Conservation (phyloP, 2,113 vertebrate species). For the Megaptera novaeangliae region DNA sequence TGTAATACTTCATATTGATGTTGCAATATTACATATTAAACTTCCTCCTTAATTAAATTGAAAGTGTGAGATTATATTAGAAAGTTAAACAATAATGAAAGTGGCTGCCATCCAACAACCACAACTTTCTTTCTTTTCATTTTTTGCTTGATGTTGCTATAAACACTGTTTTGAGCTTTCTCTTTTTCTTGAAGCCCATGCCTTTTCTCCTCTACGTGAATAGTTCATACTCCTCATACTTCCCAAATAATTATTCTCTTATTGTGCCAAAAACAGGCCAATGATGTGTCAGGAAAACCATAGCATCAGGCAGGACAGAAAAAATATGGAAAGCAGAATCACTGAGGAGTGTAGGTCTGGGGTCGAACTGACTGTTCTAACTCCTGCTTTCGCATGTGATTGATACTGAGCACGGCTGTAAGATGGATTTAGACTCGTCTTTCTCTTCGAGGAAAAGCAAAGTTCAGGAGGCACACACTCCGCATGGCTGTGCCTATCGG, state of each 20-base stretch:
- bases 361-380: too few relatives aligned
- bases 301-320: neutral
- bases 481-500: neutral
- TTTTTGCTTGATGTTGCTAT: neutral
- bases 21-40: neutral
- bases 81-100: neutral
- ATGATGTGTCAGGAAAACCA: neutral
- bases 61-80: neutral
- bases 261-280: neutral
- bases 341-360: neutral
- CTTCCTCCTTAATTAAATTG: neutral
- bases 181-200: neutral
- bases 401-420: rapidly evolving
- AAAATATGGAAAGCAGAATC: neutral
- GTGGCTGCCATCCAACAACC: neutral
- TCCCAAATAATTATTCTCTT: neutral
- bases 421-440: neutral
- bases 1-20: neutral
- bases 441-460: neutral
- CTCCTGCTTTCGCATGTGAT: rapidly evolving
- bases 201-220: neutral
- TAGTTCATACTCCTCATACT: neutral
- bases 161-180: neutral
- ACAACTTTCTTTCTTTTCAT: neutral
- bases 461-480: neutral